Conservation (phyloP, 1,140 invertebrate species). For the Hermetia illucens region DNA sequence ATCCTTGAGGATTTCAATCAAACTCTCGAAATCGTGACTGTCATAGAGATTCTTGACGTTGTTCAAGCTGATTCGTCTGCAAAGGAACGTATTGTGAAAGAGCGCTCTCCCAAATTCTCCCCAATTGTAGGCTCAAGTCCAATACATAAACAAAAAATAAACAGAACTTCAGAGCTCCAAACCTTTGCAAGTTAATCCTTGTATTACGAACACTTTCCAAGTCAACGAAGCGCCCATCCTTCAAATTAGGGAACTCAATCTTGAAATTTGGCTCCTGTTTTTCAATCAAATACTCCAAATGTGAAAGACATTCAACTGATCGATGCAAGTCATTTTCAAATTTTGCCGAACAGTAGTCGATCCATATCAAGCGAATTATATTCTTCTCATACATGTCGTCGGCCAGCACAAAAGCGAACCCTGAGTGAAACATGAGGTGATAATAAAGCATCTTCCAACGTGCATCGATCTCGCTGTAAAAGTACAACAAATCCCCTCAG, state of each 20-base stretch:
- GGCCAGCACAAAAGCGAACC: constrained; percentile 4
- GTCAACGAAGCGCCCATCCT: constrained; percentile 5
- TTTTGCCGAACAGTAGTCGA: constrained; percentile 7
- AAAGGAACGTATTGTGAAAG: not conserved
- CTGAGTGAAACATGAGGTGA: constrained; percentile 8
- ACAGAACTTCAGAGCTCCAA: no score
- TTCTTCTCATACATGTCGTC: constrained; percentile 2
- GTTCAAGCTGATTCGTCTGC: constrained; percentile 14
- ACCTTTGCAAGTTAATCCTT: constrained; percentile 13
- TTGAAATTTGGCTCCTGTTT: constrained; percentile 1
- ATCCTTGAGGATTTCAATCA: constrained; percentile 47
- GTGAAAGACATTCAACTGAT: constrained; percentile 7
- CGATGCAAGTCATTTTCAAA: constrained; percentile 4
- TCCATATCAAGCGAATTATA: constrained; percentile 6
- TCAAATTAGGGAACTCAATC: constrained; percentile 10
- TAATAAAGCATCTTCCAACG: constrained; percentile 7
- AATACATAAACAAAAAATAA: not conserved
- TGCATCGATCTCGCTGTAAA: constrained; percentile 6
- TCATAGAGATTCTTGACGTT: constrained; percentile 43
- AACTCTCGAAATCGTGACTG: constrained; percentile 44
- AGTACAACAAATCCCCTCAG: not conserved
- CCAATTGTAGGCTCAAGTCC: not conserved
- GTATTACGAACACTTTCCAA: constrained; percentile 8
- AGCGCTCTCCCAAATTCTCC: no score
- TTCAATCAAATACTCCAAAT: constrained; percentile 5